Evolutionary conservation across 2,113 vertebrate species (phyloP).

Genomic region (Oplegnathus fasciatus): DNA sequence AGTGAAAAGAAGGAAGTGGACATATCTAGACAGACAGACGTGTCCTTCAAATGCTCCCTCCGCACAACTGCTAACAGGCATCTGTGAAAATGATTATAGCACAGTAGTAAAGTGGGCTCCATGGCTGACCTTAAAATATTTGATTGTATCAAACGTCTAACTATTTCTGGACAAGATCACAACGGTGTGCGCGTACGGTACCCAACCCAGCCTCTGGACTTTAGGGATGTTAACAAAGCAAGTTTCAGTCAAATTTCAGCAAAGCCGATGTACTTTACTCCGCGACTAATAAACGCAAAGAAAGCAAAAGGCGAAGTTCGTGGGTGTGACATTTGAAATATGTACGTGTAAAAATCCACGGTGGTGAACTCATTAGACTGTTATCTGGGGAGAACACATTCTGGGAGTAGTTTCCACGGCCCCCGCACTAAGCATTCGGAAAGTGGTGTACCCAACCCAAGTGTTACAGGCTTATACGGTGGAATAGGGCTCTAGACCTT

Average conservation of each 20-base stretch:
- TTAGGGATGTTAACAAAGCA: slow-evolving; percentile 29
- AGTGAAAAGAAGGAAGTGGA: slow-evolving; percentile 19
- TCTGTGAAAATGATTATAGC: slow-evolving; percentile 75
- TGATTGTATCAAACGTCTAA: slow-evolving; percentile 63
- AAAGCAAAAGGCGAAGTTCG: slow-evolving; percentile 26
- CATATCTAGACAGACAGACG: slow-evolving; percentile 39
- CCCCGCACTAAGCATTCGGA: slow-evolving; percentile 64
- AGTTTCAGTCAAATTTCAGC: neutral
- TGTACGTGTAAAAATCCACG: slow-evolving; percentile 48
- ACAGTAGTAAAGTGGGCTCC: slow-evolving; percentile 56
- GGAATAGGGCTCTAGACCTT: slow-evolving; percentile 60
- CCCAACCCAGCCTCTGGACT: slow-evolving; percentile 7
- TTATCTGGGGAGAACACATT: slow-evolving; percentile 67
- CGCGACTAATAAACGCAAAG: neutral
- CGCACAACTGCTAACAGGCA: slow-evolving; percentile 58
- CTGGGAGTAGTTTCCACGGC: slow-evolving; percentile 74
- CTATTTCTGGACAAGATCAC: slow-evolving; percentile 43
- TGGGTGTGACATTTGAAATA: slow-evolving; percentile 64
- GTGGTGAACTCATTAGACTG: slow-evolving; percentile 67
- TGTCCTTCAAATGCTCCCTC: slow-evolving; percentile 61
- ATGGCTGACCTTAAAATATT: slow-evolving; percentile 55
- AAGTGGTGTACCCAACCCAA: slow-evolving; percentile 70
- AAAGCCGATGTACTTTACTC: neutral
- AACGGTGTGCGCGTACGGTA: slow-evolving; percentile 9
- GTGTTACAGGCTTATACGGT: slow-evolving; percentile 71